Evolutionary conservation across 2,888 invertebrate genomes (phyloP), one percentile per base, ranked within the genome.

Genomic region (Drosophila mayaguana): DNA sequence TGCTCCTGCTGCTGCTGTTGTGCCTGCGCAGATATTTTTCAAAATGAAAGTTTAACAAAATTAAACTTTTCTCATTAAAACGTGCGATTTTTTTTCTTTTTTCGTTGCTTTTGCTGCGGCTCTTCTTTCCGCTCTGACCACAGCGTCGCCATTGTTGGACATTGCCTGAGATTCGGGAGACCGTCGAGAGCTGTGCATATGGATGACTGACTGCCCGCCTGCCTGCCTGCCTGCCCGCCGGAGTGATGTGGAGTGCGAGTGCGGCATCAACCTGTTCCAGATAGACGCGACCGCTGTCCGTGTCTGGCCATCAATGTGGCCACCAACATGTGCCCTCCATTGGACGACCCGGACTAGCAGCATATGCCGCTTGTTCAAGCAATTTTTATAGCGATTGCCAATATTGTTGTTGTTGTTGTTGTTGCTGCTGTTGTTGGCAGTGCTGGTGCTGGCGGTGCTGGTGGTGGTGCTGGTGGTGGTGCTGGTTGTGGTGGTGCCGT

Each of bases 51-150:
- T 91, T 88, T 87, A 88, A 91, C 91, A 85, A 89, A 90, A 91
- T 91, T 90, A 91, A 91, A 91, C 91, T 91, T 91, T 91, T 91
- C 91, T 91, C 91, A 91, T 91, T 91, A 91, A 91, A 91, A 91
- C 88, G 90, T 91, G 90, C 90, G 81, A 85, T 88, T 83, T 18
- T 42, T 43, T 84, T 83, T 80, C 80, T 75, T 77, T 72, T 55
- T 62, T 67, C 12, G 45, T 56, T 57, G 43, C 56, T 64, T 56
- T 63, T 61, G 51, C 34, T 51, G 51, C 32, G 34, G n/a, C 50
- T 50, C 32, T 36, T 34, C 51, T 51, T 51, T 55, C 83, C 77
- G 80, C 80, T 80, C 80, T 87, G 86, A 86, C 88, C 86, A 75
- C 88, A 86, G 76, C 72, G 75, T 75, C 70, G 78, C 76, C 84